Evolutionary conservation across 2,888 invertebrate genomes (phyloP).

Genomic region (Eupithecia pulchellata): DNA sequence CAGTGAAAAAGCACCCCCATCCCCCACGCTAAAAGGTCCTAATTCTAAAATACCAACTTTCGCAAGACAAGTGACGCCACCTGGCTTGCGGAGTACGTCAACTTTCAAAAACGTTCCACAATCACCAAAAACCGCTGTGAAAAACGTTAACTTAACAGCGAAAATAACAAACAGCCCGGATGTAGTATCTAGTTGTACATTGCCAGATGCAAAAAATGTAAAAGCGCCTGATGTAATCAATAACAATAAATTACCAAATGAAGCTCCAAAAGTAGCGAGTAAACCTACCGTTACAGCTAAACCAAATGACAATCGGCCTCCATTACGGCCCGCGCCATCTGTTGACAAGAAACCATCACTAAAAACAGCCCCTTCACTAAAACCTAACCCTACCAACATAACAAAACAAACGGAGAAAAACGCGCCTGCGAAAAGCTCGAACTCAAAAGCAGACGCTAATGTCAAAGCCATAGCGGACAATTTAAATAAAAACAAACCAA

Average conservation of each 20-base stretch:
- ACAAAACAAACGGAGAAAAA: conserved; percentile 65
- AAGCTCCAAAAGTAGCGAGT: conserved; percentile 76
- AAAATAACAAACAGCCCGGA: conserved; percentile 88
- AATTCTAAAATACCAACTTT: conserved; percentile 81
- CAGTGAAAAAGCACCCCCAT: conserved; percentile 70
- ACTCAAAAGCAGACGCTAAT: conserved; percentile 69
- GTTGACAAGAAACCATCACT: conserved; percentile 72
- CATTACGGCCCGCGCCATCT: conserved; percentile 67
- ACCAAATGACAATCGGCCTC: conserved; percentile 72
- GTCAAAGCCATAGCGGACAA: conserved; percentile 79
- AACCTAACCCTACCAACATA: conserved; percentile 60
- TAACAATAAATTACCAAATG: conserved; percentile 75
- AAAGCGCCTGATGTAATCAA: conserved; percentile 88
- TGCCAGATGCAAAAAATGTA: conserved; percentile 75
- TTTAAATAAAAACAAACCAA: conserved; percentile 79
- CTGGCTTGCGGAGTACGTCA: conserved; percentile 75
- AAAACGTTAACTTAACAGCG: conserved; percentile 61
- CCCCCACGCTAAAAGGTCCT: conserved; percentile 71
- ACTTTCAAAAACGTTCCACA: conserved; percentile 75
- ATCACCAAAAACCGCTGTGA: conserved; percentile 70
- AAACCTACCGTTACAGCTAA: conserved; percentile 77
- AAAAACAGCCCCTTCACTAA: conserved; percentile 60
- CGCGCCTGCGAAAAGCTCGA: conserved; percentile 63
- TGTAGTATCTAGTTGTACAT: conserved; percentile 89
- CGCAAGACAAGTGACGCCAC: conserved; percentile 79